These are phyloP conservation scores for Ophion slaviceki DNA, from an alignment of 2,888 invertebrate species.

Conservation along the genomic window DNA sequence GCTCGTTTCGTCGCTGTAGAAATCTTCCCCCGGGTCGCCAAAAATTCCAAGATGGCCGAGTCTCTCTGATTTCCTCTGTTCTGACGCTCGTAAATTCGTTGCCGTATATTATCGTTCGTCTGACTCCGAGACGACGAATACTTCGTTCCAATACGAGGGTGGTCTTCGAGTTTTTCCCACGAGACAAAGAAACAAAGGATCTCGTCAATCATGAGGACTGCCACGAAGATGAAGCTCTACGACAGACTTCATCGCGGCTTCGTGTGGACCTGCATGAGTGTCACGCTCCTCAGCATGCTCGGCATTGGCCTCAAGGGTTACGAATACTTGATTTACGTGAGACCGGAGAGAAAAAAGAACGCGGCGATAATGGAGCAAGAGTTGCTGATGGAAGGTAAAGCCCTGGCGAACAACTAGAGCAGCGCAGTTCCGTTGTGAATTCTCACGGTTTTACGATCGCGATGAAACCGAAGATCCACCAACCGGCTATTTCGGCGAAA, in stretches of 20 bases:
- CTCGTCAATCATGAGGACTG: conserved; percentile 3
- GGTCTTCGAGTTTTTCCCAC: no score
- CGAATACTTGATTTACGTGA: conserved; percentile 83
- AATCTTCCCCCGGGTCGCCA: not conserved
- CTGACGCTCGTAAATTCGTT: not conserved
- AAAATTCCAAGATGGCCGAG: conserved; percentile 7
- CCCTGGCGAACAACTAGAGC: not conserved
- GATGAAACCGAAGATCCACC: not conserved
- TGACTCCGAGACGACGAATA: not conserved
- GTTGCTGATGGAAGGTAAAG: conserved; percentile 84
- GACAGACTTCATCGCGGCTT: conserved; percentile 85
- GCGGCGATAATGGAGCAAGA: conserved; percentile 83
- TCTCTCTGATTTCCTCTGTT: not conserved
- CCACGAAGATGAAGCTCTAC: conserved; percentile 78
- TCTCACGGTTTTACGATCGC: not conserved
- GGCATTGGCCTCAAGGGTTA: conserved; percentile 83
- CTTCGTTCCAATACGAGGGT: not conserved
- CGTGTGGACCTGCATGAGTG: conserved; percentile 84
- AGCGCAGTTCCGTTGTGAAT: conserved; percentile 12
- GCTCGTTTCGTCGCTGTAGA: no score
- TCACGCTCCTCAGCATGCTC: conserved; percentile 82
- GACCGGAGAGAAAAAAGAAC: conserved; percentile 80
- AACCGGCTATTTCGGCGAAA: not conserved
- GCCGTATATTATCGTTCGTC: not conserved
- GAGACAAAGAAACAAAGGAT: not conserved